Evolutionary conservation across 2,113 vertebrate species (phyloP).

Genomic region (Mionectes macconnelli): DNA sequence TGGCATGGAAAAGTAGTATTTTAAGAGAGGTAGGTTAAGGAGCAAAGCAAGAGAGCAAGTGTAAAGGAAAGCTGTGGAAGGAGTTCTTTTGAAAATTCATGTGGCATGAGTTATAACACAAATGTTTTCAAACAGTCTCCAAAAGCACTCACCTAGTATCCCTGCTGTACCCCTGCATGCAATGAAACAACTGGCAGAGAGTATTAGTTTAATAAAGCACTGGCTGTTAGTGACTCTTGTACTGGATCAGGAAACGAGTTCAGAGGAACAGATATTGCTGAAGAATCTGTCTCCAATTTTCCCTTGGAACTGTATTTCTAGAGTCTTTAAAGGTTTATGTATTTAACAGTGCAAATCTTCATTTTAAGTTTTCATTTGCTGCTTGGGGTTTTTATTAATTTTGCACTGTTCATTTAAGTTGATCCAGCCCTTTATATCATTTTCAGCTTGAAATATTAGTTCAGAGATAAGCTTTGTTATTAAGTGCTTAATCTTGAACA

Average conservation of each 20-base stretch:
- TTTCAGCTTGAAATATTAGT: slow-evolving; percentile 55
- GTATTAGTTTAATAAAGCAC: background rate
- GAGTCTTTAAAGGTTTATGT: slow-evolving; percentile 32
- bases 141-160: background rate
- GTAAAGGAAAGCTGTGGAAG: background rate
- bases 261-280: background rate
- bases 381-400: slow-evolving; percentile 16
- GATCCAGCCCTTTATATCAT: background rate
- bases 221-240: background rate
- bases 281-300: slow-evolving; percentile 25
- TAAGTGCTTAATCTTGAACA: slow-evolving; percentile 54
- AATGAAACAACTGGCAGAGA: background rate
- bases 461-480: slow-evolving; percentile 63
- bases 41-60: background rate
- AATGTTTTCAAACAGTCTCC: background rate
- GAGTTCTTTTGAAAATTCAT: background rate
- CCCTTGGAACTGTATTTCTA: background rate
- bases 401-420: slow-evolving; percentile 28
- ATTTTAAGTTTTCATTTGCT: slow-evolving; percentile 11
- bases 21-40: background rate
- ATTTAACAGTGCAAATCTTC: slow-evolving; percentile 24
- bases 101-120: background rate
- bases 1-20: background rate
- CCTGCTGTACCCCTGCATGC: background rate
- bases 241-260: background rate